Base-by-base conservation (phyloP, 1,140 invertebrate genomes). In the Nymphalis io region DNA sequence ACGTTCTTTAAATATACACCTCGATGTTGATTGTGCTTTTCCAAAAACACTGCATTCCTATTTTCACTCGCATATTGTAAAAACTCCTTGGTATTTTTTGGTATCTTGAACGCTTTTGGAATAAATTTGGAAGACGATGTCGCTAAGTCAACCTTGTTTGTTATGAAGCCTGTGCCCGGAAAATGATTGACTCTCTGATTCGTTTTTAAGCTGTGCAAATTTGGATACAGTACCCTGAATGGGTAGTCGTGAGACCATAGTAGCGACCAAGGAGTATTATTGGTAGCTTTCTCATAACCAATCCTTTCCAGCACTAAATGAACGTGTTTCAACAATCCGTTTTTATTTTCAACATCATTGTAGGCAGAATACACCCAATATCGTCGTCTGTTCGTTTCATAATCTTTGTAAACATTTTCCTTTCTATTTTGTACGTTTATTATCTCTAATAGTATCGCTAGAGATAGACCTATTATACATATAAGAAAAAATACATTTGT, bases 161-260 rank as follows among this genome's bases (percentile, higher is more conserved):
- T 99, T 53, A 99, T 96, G 79, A 95, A 98, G 0, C 98, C 98
- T 63, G 96, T 97, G 0, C 98, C 98, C 3, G 98, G 98, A 82
- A 98, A 97, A 88, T 99, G 98, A 87, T 99, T 99, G 0, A 99
- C 95, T 82, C 93, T 95, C 83, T 98, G 97, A 90, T 96, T 91
- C 8, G 93, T 80, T 77, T 95, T 94, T 15, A 98, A 82, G 75
- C 93, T 93, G 66, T 91, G 93, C 20, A 92, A 53, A 70, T 93
- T 84, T 0, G 93, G 81, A 27, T 94, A 92, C 3, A 96, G 78
- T 0, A 87, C 89, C 48, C 93, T 92, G 82, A 98, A 99, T 3
- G 98, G 98, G 89, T 98, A 99, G 80, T 98, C 96, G 88, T 98
- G 97, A 1, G 97, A 95, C 98, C 98, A 99, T 5, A 99, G 84